Conservation (phyloP, 2,113 vertebrate species). For the Oenanthe melanoleuca region DNA sequence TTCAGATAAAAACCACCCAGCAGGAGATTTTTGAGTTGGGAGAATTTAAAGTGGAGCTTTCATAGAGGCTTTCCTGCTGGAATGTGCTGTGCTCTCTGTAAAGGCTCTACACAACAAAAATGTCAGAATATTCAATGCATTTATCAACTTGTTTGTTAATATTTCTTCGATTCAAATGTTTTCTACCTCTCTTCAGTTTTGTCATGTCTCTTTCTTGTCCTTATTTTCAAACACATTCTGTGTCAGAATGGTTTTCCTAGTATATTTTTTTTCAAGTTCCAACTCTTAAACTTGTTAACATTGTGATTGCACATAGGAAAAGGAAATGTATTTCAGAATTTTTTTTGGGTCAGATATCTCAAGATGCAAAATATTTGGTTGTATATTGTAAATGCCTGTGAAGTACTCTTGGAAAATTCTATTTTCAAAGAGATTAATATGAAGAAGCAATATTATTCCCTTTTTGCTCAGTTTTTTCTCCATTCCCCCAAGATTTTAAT, state of each 20-base stretch:
- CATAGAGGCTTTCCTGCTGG: background rate
- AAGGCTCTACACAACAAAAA: background rate
- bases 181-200: background rate
- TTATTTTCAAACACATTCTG: background rate
- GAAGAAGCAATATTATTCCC: background rate
- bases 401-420: background rate
- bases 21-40: background rate
- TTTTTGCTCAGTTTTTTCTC: background rate
- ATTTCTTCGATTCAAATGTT: background rate
- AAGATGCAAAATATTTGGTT: background rate
- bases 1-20: background rate
- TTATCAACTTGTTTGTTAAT: background rate
- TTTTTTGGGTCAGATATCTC: background rate
- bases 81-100: background rate
- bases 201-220: background rate
- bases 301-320: background rate
- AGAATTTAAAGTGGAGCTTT: background rate
- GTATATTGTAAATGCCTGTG: background rate
- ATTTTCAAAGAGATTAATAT: background rate
- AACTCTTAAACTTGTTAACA: background rate
- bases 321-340: background rate
- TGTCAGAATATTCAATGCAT: background rate
- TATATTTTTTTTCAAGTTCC: background rate
- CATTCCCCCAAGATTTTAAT: background rate
- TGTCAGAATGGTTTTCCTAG: background rate